Evolutionary conservation across 2,888 invertebrate species (phyloP), one percentile per base, ranked within the genome.

Genomic region (Crepidodera aurea): DNA sequence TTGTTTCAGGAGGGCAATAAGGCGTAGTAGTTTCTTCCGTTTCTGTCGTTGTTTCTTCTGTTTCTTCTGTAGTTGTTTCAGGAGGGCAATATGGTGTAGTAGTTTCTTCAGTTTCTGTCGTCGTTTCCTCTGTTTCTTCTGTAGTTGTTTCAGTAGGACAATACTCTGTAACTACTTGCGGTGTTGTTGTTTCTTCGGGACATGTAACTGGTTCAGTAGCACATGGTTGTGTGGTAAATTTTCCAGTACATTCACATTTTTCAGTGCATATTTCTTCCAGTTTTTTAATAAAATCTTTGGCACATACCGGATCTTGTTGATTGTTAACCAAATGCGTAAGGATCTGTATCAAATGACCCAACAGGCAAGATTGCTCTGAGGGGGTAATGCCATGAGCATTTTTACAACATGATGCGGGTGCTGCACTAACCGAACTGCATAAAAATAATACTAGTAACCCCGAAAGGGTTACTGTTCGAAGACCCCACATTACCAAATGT

Each of bases 281-380:
- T 18, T 51, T 19, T 27, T 56, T 16, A 2, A 56, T 40, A 48
- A 60, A 54, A n/a, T 54, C 50, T 50, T 64, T 48, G 29, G 64
- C 42, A 42, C 63, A 65, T 8, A 62, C 44, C 0, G 68, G 66
- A 13, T 56, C 10, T 18, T 58, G 32, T 46, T 71, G 71, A 51
- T 70, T 72, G 48, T 72, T 65, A 4, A 75, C 63, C 12, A 76
- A 60, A 34, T 75, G 71, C 3, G 71, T 69, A 34, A 76, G 62
- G n/a, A 75, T 69, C 42, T 75, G 70, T 8, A 75, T 51, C 39
- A 76, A 64, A 55, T 75, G 75, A 4, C 72, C 73, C 29, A 76
- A 57, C 10, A 76, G 65, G 53, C 75, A 76, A 0, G 74, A 74
- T 53, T 75, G 66, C 40, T 75, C 70, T 1, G 71, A 62, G 5